Percentiles rank a stretch among this genome's conserved stretches.
phyloP scores from a whole-genome alignment of 2,888 invertebrate genomes.

The Mayetiola destructor region DNA sequence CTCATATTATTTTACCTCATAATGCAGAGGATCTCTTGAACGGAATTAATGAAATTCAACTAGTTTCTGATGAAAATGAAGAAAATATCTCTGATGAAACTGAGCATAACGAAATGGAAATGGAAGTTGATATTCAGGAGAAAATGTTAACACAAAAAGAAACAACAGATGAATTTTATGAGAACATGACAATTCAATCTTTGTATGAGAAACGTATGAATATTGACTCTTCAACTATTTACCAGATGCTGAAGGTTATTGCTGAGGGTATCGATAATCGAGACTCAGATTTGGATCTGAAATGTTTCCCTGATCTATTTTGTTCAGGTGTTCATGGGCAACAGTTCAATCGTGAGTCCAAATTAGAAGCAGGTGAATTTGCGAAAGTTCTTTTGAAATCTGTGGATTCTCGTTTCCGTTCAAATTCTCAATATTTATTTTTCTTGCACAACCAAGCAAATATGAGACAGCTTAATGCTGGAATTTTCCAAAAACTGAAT shows the following conservation, averaged over 20 bases:
- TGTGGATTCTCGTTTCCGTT: slow-evolving; percentile 22
- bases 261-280: slow-evolving; percentile 20
- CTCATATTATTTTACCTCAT: slow-evolving; percentile 22
- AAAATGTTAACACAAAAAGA: slow-evolving; percentile 18
- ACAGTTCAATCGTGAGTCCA: slow-evolving; percentile 16
- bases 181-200: slow-evolving; percentile 14
- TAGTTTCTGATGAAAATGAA: slow-evolving; percentile 16
- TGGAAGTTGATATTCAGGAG: slow-evolving; percentile 10
- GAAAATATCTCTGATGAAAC: slow-evolving; percentile 15
- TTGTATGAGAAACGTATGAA: slow-evolving; percentile 21
- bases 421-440: slow-evolving; percentile 21
- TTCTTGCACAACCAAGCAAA: slow-evolving; percentile 21
- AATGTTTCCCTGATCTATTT: slow-evolving; percentile 22
- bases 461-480: slow-evolving; percentile 21
- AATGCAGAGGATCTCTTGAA: background rate
- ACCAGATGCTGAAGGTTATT: slow-evolving; percentile 21
- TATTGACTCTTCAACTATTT: slow-evolving; percentile 19
- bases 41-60: background rate
- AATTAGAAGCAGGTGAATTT: slow-evolving; percentile 19
- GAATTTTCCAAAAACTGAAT: slow-evolving; percentile 24
- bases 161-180: slow-evolving; percentile 20
- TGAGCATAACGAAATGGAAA: slow-evolving; percentile 14
- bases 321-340: slow-evolving; percentile 18
- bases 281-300: slow-evolving; percentile 19
- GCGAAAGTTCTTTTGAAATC: slow-evolving; percentile 22